Evolutionary conservation across 2,797 vertebrate genomes (phyloP), one percentile per base, ranked within the genome.

Genomic region (Sitta carolinensis): DNA sequence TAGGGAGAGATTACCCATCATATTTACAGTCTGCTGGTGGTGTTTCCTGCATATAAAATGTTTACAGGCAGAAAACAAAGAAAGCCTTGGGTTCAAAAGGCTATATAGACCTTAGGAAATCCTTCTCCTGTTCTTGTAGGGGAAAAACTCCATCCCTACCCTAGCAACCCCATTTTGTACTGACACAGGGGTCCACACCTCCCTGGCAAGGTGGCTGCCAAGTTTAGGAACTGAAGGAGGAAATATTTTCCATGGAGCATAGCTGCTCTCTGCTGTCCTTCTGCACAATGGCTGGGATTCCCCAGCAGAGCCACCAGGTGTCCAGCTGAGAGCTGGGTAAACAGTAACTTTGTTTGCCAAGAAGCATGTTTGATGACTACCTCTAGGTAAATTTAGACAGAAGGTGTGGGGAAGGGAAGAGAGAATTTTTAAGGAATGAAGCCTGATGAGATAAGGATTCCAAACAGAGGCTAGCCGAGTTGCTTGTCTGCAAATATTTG

Each of bases 401-500:
- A 32, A 92, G 94, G 84, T 50, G 91, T 92, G 87, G 92, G 16
- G n/a, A 89, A 84, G 51, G 51, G n/a, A 79, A 93, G 75, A 63
- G 62, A 47, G 26, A 51, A 52, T 57, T 93, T 82, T 84, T 55
- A 42, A 93, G 63, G 62, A 32, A 26, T 7, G 8, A 87, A 96
- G 58, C 22, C 36, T 23, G 29, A 34, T 87, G 84, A 93, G 84
- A 89, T 95, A 96, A 94, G 52, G 42, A 92, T n/a, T 47, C 64
- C 67, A 96, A 96, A 94, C 48, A 96, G 59, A 87, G 42, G 45
- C 68, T 63, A 32, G 78, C 32, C 0, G 0, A 4, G 15, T 26
- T 74, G 29, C 59, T 80, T 67, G 61, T 67, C 81, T 74, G 57
- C 84, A 96, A 96, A 96, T 95, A 96, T 93, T 96, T 95, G 78